Evolutionary conservation across 2,797 vertebrate genomes (phyloP).

Genomic region (Sylvia borin): DNA sequence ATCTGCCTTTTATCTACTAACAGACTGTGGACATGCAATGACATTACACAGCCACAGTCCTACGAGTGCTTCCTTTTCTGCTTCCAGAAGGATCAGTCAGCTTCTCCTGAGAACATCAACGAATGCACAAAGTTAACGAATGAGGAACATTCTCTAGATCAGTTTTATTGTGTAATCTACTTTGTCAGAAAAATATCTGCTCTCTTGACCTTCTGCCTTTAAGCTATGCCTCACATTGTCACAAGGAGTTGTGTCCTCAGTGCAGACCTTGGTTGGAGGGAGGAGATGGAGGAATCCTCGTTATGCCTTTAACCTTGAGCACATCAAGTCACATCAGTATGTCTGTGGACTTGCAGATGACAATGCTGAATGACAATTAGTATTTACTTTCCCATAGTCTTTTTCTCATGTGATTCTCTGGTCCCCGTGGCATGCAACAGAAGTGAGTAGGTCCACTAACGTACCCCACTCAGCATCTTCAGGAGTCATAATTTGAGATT

Average conservation of each 20-base stretch:
- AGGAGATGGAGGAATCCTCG: not conserved
- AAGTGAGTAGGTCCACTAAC: not conserved
- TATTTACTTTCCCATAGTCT: not conserved
- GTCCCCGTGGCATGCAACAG: not conserved
- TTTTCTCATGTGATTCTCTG: not conserved
- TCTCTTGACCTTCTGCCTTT: not conserved
- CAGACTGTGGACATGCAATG: not conserved
- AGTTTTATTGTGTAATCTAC: not conserved
- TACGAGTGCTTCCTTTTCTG: not conserved
- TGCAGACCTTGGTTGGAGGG: not conserved
- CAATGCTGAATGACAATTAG: not conserved
- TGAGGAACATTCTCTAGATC: not conserved
- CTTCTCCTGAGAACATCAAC: not conserved
- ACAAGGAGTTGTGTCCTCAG: not conserved
- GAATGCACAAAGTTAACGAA: not conserved
- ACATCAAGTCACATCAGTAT: not conserved
- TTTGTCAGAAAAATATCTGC: not conserved
- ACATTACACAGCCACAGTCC: not conserved
- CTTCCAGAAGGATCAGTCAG: not conserved
- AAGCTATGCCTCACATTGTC: not conserved
- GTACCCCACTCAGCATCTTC: not conserved
- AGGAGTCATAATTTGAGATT: not conserved
- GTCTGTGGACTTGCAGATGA: not conserved
- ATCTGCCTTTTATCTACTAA: not conserved
- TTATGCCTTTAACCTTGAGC: not conserved